These are phyloP conservation scores for Aspidapion aeneum DNA, from an alignment of 2,888 invertebrate genomes.

Conservation along the genomic window DNA sequence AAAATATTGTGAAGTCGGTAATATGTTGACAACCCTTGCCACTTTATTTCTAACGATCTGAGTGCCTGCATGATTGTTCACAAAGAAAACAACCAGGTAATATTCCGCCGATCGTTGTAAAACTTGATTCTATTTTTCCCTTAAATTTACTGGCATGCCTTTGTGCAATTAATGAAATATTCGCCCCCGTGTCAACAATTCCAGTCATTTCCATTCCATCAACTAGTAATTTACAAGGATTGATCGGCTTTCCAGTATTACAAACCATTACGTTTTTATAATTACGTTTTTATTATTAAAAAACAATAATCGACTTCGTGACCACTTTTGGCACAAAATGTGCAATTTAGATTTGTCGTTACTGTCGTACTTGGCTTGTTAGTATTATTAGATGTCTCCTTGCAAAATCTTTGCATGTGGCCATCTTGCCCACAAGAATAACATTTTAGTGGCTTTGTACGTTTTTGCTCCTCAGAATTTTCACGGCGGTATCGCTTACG, in stretches of 20 bases:
- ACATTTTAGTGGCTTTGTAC: background rate
- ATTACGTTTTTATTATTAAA: background rate
- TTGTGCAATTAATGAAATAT: slow-evolving; percentile 21
- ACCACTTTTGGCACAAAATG: background rate
- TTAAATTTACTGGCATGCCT: background rate
- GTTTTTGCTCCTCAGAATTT: background rate
- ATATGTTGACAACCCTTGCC: slow-evolving; percentile 1
- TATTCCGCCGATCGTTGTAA: slow-evolving; percentile 12
- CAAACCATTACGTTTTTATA: background rate
- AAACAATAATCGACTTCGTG: background rate
- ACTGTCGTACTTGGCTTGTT: background rate
- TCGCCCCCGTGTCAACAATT: slow-evolving; percentile 18
- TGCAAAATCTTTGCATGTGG: background rate
- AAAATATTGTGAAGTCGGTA: background rate
- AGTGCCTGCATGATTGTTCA: slow-evolving; percentile 9
- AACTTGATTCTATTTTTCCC: slow-evolving; percentile 1
- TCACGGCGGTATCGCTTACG: background rate
- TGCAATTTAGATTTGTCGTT: background rate
- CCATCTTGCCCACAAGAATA: background rate
- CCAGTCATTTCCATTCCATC: slow-evolving; percentile 3
- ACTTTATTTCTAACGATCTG: slow-evolving; percentile 8
- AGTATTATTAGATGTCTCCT: background rate
- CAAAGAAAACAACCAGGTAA: slow-evolving; percentile 10
- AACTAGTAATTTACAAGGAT: background rate
- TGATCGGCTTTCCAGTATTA: background rate